Conservation (phyloP, 2,113 vertebrate species). For the Grammomys surdaster region DNA sequence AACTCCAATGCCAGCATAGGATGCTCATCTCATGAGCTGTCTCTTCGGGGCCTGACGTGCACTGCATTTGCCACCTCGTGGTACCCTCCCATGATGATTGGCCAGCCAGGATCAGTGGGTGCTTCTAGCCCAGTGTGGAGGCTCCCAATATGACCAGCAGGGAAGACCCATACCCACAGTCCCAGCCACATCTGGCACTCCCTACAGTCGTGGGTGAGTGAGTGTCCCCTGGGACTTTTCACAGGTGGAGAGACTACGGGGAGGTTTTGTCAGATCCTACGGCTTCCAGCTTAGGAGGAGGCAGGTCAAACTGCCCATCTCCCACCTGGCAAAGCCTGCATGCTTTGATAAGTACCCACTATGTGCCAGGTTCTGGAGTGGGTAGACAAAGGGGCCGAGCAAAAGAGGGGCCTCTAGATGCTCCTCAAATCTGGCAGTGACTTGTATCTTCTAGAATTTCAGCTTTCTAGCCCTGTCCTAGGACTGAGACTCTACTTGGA, state of each 20-base stretch:
- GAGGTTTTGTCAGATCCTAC: accelerated
- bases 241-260: not conserved
- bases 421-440: not conserved
- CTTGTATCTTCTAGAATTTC: not conserved
- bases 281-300: not conserved
- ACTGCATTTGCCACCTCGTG: too few relatives aligned
- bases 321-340: not conserved
- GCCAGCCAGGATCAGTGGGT: not conserved
- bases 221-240: not conserved
- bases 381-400: not conserved
- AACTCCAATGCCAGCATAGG: not conserved
- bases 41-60: not conserved
- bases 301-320: too few relatives aligned
- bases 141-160: not conserved
- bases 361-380: not conserved
- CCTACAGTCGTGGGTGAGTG: not conserved
- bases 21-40: too few relatives aligned
- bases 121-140: not conserved
- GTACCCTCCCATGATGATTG: accelerated
- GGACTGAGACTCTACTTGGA: not conserved
- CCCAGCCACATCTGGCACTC: too few relatives aligned
- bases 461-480: not conserved
- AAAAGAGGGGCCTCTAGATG: not conserved
- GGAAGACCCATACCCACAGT: too few relatives aligned
- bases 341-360: not conserved